A percentile compares a stretch with the other conserved stretches of the same genome.
Conservation (phyloP, 2,113 vertebrate genomes). For the Pseudolaguvia tuberculata region DNA sequence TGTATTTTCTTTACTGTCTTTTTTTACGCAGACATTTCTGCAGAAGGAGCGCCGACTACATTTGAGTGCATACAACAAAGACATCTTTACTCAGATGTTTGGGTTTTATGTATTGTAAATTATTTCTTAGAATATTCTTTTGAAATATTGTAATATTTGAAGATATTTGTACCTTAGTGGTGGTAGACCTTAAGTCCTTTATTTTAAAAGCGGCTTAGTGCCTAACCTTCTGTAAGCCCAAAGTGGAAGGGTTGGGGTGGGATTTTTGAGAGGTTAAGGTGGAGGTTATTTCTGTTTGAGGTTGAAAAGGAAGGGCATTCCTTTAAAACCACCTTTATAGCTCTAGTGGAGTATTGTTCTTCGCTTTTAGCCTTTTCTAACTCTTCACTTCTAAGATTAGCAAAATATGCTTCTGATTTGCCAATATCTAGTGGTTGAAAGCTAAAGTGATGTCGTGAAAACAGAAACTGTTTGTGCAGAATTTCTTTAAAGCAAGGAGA, state of each 20-base stretch:
- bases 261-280: constrained; percentile 58
- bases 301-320: constrained; percentile 61
- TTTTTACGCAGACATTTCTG: too few species aligned
- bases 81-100: too few species aligned
- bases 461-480: constrained; percentile 33
- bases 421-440: constrained; percentile 70
- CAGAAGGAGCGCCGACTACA: too few species aligned
- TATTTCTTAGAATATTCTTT: too few species aligned
- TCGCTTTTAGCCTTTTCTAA: constrained; percentile 52
- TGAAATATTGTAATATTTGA: background rate
- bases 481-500: constrained; percentile 41
- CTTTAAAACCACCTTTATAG: constrained; percentile 69
- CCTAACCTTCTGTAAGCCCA: constrained; percentile 14
- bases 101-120: too few species aligned
- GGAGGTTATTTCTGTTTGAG: constrained; percentile 66
- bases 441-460: constrained; percentile 76
- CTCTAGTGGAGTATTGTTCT: constrained; percentile 64
- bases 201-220: constrained; percentile 24
- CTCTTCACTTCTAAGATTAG: constrained; percentile 59
- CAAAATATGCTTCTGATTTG: constrained; percentile 62
- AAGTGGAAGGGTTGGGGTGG: constrained; percentile 36
- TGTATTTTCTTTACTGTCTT: background rate
- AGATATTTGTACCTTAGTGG: too few species aligned
- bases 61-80: too few species aligned
- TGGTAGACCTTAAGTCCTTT: background rate